Evolutionary conservation across 2,113 vertebrate species (phyloP), one percentile per base, ranked within the genome.

Genomic region (Corydoras sp.): DNA sequence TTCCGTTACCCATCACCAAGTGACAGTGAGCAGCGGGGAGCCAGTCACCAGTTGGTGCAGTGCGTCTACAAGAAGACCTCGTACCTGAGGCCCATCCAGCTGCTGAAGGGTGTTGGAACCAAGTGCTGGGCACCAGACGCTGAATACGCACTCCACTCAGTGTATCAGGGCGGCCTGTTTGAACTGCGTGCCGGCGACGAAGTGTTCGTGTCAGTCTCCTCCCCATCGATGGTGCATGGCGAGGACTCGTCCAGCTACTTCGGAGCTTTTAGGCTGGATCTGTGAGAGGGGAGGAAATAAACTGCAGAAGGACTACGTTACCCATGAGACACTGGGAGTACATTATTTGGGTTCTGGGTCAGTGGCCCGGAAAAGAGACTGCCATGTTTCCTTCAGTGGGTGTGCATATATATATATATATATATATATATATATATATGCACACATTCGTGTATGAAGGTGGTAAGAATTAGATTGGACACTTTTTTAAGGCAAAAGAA

Each of bases 101-200:
- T 95, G 58, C 89, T 96, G 80, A 95, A 94, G 78, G 91, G 91
- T 0, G 92, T 94, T 1, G 90, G 91, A 72, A 94, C 92, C 70
- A 96, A 94, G 81, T 94, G 92, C 85, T 93, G 91, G 93, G 89
- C 92, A 0, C 91, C 90, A 0, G 88, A 92, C 4, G 92, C 91
- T 0, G 87, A 94, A 79, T 95, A 94, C 1, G 91, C 92, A 55
- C 90, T 94, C 2, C 91, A 94, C 54, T 90, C 94, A 0, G 88
- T 94, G 75, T 93, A 95, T 86, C 93, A 94, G 83, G 92, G 92
- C 0, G 93, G 92, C 0, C 87, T 95, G 11, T 97, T 95, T 1
- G 90, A 95, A 80, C 88, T 95, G 64, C 84, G 86, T 12, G 90
- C 88, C 0, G 92, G 92, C 0, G 93, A 94, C 0, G 91, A 93